Conservation (phyloP, 2,113 vertebrate genomes). For the Antidorcas marsupialis region DNA sequence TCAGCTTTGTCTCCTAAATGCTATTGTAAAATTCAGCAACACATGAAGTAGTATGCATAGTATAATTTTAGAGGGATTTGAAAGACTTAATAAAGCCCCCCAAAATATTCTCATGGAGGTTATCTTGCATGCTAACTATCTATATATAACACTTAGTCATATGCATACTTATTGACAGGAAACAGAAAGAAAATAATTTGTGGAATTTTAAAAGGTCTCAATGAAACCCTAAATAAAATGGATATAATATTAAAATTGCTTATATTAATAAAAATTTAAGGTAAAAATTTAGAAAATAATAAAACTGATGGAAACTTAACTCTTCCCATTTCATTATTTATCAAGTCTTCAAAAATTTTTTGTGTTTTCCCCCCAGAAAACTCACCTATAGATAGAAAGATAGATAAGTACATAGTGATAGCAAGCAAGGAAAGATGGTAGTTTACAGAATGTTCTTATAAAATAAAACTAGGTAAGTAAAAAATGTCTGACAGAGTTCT, state of each 20-base stretch:
- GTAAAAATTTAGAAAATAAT: background rate
- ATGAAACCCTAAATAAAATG: background rate
- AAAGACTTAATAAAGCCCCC: background rate
- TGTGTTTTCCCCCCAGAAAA: background rate
- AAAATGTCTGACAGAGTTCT: background rate
- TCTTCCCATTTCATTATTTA: background rate
- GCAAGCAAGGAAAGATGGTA: background rate
- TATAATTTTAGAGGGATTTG: slow-evolving; percentile 25
- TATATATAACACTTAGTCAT: background rate
- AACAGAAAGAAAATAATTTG: background rate
- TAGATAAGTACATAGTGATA: background rate
- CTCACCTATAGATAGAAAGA: background rate
- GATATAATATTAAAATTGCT: background rate
- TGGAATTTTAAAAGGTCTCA: background rate
- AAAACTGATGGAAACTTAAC: background rate
- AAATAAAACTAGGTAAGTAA: background rate
- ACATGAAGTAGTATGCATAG: background rate
- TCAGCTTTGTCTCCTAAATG: slow-evolving; percentile 12
- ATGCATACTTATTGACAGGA: background rate
- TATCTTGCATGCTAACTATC: background rate
- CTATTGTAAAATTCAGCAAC: background rate
- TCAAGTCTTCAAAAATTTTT: background rate
- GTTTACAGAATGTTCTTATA: background rate
- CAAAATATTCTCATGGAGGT: background rate
- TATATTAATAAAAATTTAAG: background rate